Conservation (phyloP, 2,797 vertebrate genomes). For the Coranthus polyacanthus region DNA sequence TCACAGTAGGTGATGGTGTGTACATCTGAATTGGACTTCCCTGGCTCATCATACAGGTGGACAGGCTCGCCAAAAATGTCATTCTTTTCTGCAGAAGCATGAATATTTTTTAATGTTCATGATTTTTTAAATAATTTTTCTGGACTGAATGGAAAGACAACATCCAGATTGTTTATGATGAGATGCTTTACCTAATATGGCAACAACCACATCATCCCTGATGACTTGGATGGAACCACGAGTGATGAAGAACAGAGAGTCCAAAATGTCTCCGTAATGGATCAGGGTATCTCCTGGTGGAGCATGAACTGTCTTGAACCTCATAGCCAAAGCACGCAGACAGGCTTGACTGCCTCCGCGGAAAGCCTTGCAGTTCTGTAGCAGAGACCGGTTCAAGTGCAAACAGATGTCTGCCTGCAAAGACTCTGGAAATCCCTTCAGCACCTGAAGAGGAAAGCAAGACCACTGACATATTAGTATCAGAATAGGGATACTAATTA, state of each 20-base stretch:
- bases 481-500: neutral
- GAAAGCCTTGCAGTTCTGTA: slow-evolving; percentile 96
- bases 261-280: slow-evolving; percentile 93
- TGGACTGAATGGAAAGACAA: neutral
- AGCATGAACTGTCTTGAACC: slow-evolving; percentile 93
- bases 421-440: slow-evolving; percentile 97
- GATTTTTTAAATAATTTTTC: neutral
- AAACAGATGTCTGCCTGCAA: slow-evolving; percentile 97
- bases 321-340: slow-evolving; percentile 90
- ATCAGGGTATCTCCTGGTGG: slow-evolving; percentile 94
- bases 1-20: slow-evolving; percentile 94
- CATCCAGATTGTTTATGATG: neutral
- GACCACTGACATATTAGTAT: neutral
- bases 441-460: slow-evolving; percentile 83
- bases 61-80: slow-evolving; percentile 95
- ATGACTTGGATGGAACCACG: slow-evolving; percentile 95
- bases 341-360: slow-evolving; percentile 93
- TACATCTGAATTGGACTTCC: slow-evolving; percentile 92
- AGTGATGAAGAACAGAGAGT: slow-evolving; percentile 95
- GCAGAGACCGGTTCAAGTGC: slow-evolving; percentile 93
- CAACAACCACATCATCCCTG: slow-evolving; percentile 91
- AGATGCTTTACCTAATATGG: slow-evolving; percentile 88
- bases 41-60: slow-evolving; percentile 90
- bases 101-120: neutral
- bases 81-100: slow-evolving; percentile 88